Base-by-base conservation (phyloP, 2,888 invertebrate species). In the Imbricaverruca yamaguchii region DNA sequence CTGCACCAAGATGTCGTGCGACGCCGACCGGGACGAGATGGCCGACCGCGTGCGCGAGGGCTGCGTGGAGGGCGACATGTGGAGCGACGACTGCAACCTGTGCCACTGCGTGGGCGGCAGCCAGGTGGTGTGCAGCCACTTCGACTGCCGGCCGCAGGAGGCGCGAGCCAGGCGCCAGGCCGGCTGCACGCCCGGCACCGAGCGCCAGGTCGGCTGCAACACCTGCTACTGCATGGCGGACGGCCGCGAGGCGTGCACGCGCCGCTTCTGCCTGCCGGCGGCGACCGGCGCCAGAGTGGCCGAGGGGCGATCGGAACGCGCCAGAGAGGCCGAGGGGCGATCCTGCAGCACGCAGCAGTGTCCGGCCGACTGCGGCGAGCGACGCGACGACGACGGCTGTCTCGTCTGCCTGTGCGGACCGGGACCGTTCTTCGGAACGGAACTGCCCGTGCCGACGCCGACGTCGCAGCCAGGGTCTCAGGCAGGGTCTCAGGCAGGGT, bases 121-220 rank as follows among this genome's bases (percentile, higher is more conserved):
- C 56, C 77, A 77, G 56, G 77, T 77, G 77, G 53, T 77, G 21
- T 77, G 77, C 56, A 77, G 53, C 55, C n/a, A 77, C 56, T 6
- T 10, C 10, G 11, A 6, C 18, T 77, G 77, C 7, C 74, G 21
- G n/a, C 9, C 55, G 23, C 23, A 23, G 67, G 10, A 12, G 67
- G 0, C 18, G 8, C 77, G 77, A 55, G 11, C 21, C 56, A 55
- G 77, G 12, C 39, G 74, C 4, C 77, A 77, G 56, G 77, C 77
- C 55, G 21, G n/a, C 77, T 77, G 77, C 77, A n/a, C n/a, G 77
- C 77, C 77, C 10, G 77, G 77, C n/a, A 12, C 21, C 9, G 1
- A 21, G 53, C 56, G 56, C 10, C 53, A 11, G 53, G 77, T 55
- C n/a, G 55, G 21, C n/a, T 77, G 77, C n/a, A 77, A 77, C n/a